Conservation (phyloP, 2,888 invertebrate genomes). For the Phyllotreta cruciferae region DNA sequence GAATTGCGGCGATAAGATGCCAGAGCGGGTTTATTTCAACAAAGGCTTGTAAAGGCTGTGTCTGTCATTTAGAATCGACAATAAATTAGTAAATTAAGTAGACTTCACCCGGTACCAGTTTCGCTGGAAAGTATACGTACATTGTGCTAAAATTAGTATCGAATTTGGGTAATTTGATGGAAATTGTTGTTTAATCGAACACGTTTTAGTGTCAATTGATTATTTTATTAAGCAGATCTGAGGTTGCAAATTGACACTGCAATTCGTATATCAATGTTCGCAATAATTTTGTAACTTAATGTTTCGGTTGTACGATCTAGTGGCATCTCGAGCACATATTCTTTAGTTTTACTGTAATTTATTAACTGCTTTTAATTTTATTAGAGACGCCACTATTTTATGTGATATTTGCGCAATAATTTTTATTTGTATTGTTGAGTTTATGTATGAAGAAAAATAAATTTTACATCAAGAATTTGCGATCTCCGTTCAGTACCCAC, state of each 20-base stretch:
- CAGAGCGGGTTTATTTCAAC: conserved; percentile 82
- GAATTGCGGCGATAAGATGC: conserved; percentile 70
- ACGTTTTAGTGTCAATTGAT: conserved; percentile 2
- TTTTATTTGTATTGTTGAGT: conserved; percentile 15
- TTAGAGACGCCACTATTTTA: conserved; percentile 8
- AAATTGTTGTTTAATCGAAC: no score
- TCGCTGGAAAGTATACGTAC: no score
- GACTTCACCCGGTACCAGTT: no score
- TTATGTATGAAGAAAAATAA: conserved; percentile 17
- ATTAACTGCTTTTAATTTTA: background rate
- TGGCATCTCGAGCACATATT: background rate
- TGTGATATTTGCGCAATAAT: conserved; percentile 17
- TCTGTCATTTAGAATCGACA: conserved; percentile 11
- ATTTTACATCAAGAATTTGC: conserved; percentile 5
- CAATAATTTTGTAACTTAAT: conserved; percentile 3
- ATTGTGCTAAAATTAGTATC: no score
- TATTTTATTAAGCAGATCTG: background rate
- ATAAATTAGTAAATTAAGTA: no score
- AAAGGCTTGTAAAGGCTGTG: conserved; percentile 76
- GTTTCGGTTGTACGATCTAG: background rate
- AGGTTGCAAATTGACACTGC: background rate
- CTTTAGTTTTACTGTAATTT: conserved; percentile 1
- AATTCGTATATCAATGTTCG: conserved; percentile 3
- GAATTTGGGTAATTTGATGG: no score
- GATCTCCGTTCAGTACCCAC: no score